These are phyloP conservation scores for Progne subis DNA, from an alignment of 2,113 vertebrate genomes.

Conservation along the genomic window DNA sequence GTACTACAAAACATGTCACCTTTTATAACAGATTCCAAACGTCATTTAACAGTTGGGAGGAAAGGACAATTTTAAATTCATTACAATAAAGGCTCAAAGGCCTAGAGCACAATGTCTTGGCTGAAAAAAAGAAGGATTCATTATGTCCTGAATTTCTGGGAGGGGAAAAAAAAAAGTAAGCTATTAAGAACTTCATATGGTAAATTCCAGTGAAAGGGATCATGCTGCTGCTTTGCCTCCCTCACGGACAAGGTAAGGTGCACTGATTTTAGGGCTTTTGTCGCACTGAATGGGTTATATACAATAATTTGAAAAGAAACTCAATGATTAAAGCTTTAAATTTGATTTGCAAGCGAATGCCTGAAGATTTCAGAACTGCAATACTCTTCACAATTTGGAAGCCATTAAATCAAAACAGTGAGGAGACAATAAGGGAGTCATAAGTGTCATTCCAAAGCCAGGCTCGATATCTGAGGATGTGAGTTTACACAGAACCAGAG, in stretches of 20 bases:
- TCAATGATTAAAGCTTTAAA: background rate
- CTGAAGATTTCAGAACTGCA: background rate
- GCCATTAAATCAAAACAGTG: background rate
- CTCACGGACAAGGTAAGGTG: background rate
- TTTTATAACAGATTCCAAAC: conserved; percentile 33
- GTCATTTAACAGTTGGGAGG: background rate
- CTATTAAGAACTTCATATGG: background rate
- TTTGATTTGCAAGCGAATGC: background rate
- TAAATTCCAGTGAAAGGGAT: background rate
- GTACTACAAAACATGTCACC: background rate
- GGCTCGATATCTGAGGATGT: background rate
- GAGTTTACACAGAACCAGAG: background rate
- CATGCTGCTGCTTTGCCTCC: background rate
- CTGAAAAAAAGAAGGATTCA: background rate
- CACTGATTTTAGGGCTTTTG: background rate
- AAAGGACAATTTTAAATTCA: background rate
- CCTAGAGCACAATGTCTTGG: background rate
- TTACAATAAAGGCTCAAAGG: conserved; percentile 8
- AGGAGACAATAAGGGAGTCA: background rate
- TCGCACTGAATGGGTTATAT: background rate
- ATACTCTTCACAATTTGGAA: background rate
- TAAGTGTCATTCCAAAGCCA: background rate
- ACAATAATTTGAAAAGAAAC: background rate
- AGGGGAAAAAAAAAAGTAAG: background rate
- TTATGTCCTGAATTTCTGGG: background rate